Evolutionary conservation across 2,888 invertebrate genomes (phyloP), one percentile per base, ranked within the genome.

Genomic region (Poecilus cupreus): DNA sequence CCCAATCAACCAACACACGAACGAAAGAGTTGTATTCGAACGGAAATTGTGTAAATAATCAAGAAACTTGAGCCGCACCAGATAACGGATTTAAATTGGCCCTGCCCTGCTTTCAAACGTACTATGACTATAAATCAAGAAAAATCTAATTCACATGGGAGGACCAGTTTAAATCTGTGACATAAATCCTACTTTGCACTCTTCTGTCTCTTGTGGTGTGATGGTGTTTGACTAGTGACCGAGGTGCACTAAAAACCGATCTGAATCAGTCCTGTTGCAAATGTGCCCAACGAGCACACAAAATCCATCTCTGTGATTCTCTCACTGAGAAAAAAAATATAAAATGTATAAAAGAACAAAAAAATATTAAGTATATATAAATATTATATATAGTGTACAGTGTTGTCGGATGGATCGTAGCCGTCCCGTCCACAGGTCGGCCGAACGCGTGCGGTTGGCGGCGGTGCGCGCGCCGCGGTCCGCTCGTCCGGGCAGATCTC

Each of bases 251-350:
- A 78, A 78, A 79, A 16, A 46, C 32, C 79, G 68, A 79, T 79
- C 78, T 78, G 22, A 78, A 79, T 79, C 79, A 80, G 70, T 80
- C 81, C 64, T 75, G 70, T 81, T 57, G 72, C 74, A 81, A 74
- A 82, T 83, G 84, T 84, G 85, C 85, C 85, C 85, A 81, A 57
- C 82, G 82, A 82, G 83, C 85, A 85, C 83, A 83, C 84, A 80
- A 84, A 85, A 84, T 84, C 83, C 83, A 85, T 81, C 81, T 81
- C 75, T 81, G 81, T 81, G 81, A 81, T 75, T 81, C 39, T 81
- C 81, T 75, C 81, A 75, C 74, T 60, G 75, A 81, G 81, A 81
- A 81, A 75, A 80, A 82, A 82, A 81, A 78, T 76, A 82, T 81
- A 78, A 82, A 82, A 80, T 82, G 57, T 82, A 81, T 83, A 83